Evolutionary conservation across 2,888 invertebrate species (phyloP), one percentile per base, ranked within the genome.

Genomic region (Pristionchus fissidentatus): DNA sequence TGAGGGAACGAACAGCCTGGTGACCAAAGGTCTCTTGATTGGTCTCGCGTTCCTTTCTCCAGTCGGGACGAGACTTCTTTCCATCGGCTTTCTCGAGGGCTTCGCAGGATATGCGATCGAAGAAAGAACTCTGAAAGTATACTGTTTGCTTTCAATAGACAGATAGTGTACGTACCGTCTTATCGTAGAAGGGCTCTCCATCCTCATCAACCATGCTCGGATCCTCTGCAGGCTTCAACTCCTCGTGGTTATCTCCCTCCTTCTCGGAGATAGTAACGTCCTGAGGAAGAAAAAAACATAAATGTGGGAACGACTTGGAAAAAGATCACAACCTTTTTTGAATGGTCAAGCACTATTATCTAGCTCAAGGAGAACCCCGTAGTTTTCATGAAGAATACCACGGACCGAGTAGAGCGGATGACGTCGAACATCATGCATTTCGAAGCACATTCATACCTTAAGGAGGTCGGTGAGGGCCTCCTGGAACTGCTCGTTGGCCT

Each of bases 41-140:
- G 41, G 91, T 91, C 84, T 90, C 88, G 22, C 92, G 87, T 84
- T 92, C 92, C 84, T 90, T 90, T 77, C 88, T 87, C 92, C 92
- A 92, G 82, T 92, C 90, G 10, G 91, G 91, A 8, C 92, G 89
- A 41, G 86, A 88, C 80, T 89, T 90, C 85, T 86, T 89, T 46
- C 91, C 92, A 70, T 89, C 90, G 49, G 89, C 89, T 85, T 91
- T 90, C 83, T 92, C 92, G 66, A 91, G 85, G 38, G 98, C 97
- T 93, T 99, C 98, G 93, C 99, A 99, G 89, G 97, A 98, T 92
- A 99, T 99, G 93, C 96, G 97, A 93, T 99, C 99, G 93, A 99
- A 99, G 95, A 99, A 99, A 87, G 98, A 98, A 94, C 97, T 97
- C 90, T 95, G 55, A 3, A 66, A 81, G 73, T 46, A 52, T 43